phyloP scores from a whole-genome alignment of 2,113 vertebrate species.

The Nothoprocta perdicaria region DNA sequence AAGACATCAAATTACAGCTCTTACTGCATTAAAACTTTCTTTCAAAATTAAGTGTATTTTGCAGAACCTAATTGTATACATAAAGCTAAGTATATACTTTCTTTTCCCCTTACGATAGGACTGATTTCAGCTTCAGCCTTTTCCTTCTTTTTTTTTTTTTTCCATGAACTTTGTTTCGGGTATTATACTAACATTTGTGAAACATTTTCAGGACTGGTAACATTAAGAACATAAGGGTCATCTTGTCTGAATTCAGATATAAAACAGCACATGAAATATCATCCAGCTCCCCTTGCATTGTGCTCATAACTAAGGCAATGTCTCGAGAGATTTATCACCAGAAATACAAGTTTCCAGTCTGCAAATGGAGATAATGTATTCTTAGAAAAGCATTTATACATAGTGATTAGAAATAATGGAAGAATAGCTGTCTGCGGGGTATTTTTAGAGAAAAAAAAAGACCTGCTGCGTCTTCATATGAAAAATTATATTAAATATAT shows the following conservation, averaged over 20 bases:
- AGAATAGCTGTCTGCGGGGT: neutral
- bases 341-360: conserved; percentile 37
- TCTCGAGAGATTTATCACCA: conserved; percentile 49
- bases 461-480: neutral
- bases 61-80: neutral
- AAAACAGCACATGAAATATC: neutral
- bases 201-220: neutral
- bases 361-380: neutral
- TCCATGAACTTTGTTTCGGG: neutral
- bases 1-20: neutral
- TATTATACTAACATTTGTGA: neutral
- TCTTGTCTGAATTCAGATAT: conserved; percentile 25
- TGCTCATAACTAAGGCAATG: conserved; percentile 16
- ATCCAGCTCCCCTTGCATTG: neutral
- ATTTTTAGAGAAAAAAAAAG: neutral
- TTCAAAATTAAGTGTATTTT: neutral
- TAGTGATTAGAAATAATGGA: neutral
- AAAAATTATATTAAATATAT: neutral
- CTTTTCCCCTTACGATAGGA: neutral
- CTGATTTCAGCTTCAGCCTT: neutral
- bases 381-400: neutral
- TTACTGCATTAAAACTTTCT: neutral
- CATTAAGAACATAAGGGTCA: conserved; percentile 10
- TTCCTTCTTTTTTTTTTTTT: neutral
- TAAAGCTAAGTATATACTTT: fast-evolving